Conservation (phyloP, 2,113 vertebrate species). For the Tympanuchus pallidicinctus region DNA sequence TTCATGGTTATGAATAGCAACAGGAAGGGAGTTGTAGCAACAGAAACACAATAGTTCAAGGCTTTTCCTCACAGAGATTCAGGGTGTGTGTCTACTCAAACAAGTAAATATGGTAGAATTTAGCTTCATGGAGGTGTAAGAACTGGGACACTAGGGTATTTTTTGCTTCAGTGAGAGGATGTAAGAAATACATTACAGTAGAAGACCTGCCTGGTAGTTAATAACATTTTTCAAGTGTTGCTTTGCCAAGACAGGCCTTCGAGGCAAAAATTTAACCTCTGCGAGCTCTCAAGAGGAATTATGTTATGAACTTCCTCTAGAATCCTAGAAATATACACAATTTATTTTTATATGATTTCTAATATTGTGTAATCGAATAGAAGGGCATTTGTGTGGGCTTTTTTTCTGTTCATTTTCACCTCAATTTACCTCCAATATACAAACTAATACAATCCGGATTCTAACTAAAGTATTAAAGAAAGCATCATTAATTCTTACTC, state of each 20-base stretch:
- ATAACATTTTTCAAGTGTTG: neutral
- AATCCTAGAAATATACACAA: neutral
- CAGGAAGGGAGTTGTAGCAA: constrained; percentile 70
- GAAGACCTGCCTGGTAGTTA: neutral
- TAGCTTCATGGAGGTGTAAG: neutral
- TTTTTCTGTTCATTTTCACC: neutral
- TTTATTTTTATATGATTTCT: neutral
- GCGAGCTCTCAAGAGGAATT: neutral
- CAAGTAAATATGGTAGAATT: neutral
- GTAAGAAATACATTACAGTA: neutral
- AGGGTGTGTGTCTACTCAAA: neutral
- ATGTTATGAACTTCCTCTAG: neutral
- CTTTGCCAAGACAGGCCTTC: neutral
- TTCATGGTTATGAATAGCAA: constrained; percentile 46
- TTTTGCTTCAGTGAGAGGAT: neutral
- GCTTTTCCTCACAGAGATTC: constrained; percentile 39
- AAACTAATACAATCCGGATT: neutral
- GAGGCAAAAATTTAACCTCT: neutral
- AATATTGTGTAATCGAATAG: neutral
- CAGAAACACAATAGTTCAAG: constrained; percentile 40
- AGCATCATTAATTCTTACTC: neutral
- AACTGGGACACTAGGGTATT: neutral
- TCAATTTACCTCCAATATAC: rapidly evolving
- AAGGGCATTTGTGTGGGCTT: rapidly evolving
- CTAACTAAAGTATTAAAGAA: neutral